phyloP scores from a whole-genome alignment of 2,113 vertebrate species.

The Callaeas wilsoni region DNA sequence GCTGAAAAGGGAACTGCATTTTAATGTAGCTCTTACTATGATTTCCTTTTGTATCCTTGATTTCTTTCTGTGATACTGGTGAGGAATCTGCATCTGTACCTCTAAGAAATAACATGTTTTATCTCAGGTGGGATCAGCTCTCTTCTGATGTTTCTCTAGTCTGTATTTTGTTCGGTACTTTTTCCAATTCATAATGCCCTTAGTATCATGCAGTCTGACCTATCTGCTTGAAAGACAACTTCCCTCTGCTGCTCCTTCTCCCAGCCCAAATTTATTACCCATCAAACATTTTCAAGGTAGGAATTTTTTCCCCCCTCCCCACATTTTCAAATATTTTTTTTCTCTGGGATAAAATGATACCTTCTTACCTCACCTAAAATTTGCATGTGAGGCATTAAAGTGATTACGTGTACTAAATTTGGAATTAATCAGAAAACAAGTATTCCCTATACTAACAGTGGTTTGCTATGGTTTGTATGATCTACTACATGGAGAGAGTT shows the following conservation, averaged over 20 bases:
- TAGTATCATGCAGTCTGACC: background rate
- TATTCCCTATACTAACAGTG: background rate
- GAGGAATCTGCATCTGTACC: background rate
- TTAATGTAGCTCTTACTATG: background rate
- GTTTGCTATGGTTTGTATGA: background rate
- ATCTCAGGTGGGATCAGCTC: background rate
- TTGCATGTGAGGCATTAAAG: background rate
- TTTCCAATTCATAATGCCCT: background rate
- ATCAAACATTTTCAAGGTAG: background rate
- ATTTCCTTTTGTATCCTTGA: background rate
- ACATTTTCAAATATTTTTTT: background rate
- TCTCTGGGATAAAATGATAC: background rate
- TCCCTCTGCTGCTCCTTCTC: background rate
- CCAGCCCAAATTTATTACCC: background rate
- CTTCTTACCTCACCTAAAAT: background rate
- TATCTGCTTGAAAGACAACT: background rate
- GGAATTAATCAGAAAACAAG: background rate
- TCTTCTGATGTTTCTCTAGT: background rate
- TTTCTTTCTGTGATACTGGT: background rate
- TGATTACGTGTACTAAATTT: background rate
- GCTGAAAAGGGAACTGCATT: background rate
- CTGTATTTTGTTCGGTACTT: background rate
- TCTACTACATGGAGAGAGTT: background rate
- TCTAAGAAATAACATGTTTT: background rate
- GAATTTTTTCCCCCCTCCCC: fast-evolving